These are phyloP conservation scores for Phytoseiulus persimilis DNA, from an alignment of 2,888 invertebrate genomes.

Conservation along the genomic window DNA sequence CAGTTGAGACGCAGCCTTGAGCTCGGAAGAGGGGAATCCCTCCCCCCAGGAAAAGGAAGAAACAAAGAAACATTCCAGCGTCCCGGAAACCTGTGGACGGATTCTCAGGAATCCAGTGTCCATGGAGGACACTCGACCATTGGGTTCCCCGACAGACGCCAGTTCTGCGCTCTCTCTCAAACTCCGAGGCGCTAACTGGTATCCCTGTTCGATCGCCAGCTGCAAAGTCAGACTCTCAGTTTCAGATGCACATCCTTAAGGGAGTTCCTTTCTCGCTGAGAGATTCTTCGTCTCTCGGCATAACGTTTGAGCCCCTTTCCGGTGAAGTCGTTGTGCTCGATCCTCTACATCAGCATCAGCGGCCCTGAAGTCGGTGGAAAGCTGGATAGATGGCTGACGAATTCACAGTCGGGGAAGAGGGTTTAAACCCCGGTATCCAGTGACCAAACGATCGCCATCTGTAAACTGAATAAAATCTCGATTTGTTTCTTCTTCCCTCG, in stretches of 20 bases:
- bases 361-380: background rate
- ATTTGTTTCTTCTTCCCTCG: constrained; percentile 28
- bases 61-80: too few species aligned
- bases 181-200: too few species aligned
- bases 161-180: too few species aligned
- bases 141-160: too few species aligned
- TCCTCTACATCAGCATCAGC: background rate
- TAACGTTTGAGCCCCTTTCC: background rate
- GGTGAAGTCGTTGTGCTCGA: background rate
- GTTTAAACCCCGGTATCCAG: background rate
- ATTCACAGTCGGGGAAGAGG: background rate
- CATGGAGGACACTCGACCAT: too few species aligned
- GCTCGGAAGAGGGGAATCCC: too few species aligned
- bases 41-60: too few species aligned
- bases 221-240: too few species aligned
- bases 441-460: constrained; percentile 28
- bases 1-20: too few species aligned
- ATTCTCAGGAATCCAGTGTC: too few species aligned
- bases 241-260: background rate
- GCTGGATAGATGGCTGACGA: background rate
- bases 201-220: too few species aligned
- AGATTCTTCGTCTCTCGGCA: background rate
- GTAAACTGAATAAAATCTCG: constrained; percentile 39
- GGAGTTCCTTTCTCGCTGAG: background rate
- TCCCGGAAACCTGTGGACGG: too few species aligned